phyloP scores from a whole-genome alignment of 2,888 invertebrate genomes.

The Chironomus riparius region DNA sequence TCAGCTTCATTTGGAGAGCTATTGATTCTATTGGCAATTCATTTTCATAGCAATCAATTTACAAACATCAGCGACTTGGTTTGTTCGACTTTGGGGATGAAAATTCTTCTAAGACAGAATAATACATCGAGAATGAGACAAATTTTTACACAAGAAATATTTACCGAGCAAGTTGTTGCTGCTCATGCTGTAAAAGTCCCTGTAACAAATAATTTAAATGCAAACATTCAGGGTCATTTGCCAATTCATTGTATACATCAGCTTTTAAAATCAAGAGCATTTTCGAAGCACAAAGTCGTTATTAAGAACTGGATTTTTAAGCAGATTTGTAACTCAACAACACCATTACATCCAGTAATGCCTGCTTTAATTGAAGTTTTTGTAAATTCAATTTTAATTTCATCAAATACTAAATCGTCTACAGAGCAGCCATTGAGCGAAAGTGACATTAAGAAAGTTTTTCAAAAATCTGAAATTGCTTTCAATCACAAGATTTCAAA shows the following conservation, averaged over 20 bases:
- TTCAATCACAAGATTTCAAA: neutral
- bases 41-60: constrained; percentile 92
- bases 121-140: constrained; percentile 82
- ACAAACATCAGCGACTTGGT: constrained; percentile 89
- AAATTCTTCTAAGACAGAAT: constrained; percentile 75
- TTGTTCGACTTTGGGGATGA: constrained; percentile 90
- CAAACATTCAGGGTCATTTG: constrained; percentile 80
- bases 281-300: constrained; percentile 91
- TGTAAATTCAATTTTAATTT: constrained; percentile 79
- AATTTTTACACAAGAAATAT: constrained; percentile 92
- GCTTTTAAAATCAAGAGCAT: constrained; percentile 83
- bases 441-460: constrained; percentile 76
- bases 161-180: constrained; percentile 94
- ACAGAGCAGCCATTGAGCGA: constrained; percentile 82
- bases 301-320: constrained; percentile 95
- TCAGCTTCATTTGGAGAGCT: constrained; percentile 91
- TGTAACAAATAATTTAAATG: constrained; percentile 80
- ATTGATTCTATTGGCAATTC: constrained; percentile 90
- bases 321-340: constrained; percentile 79
- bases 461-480: constrained; percentile 66
- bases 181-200: constrained; percentile 93
- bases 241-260: constrained; percentile 97
- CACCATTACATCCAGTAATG: constrained; percentile 89
- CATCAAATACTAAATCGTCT: constrained; percentile 50
- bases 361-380: constrained; percentile 91